phyloP scores from a whole-genome alignment of 2,888 invertebrate species.

The Himalopsyche japonica region DNA sequence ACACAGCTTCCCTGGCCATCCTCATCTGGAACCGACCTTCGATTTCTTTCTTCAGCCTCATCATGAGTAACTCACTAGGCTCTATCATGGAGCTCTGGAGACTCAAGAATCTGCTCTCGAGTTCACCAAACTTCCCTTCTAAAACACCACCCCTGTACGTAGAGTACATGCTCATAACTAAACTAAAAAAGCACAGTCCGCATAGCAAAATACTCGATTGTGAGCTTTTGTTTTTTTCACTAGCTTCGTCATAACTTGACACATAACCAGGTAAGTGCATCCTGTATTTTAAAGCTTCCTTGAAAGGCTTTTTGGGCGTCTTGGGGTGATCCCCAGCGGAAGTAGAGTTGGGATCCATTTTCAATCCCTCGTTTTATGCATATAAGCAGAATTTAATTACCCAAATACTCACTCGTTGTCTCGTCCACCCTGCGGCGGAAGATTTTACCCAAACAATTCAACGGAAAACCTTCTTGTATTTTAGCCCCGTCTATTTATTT shows the following conservation, averaged over 20 bases:
- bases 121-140: slow-evolving; percentile 55
- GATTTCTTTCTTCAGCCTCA: slow-evolving; percentile 60
- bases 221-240: slow-evolving; percentile 5
- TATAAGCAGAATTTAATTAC: not conserved
- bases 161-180: slow-evolving; percentile 64
- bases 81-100: slow-evolving; percentile 59
- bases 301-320: not conserved
- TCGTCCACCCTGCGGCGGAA: not conserved
- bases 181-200: slow-evolving; percentile 66
- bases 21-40: slow-evolving; percentile 51
- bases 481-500: not conserved
- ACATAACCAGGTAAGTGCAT: slow-evolving; percentile 8
- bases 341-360: slow-evolving; percentile 23
- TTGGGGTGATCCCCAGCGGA: not conserved
- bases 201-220: slow-evolving; percentile 57
- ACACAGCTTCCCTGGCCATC: slow-evolving; percentile 49
- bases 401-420: not conserved
- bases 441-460: not conserved
- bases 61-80: slow-evolving; percentile 59
- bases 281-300: slow-evolving; percentile 17
- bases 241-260: not conserved
- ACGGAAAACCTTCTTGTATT: not conserved
- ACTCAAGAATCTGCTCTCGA: slow-evolving; percentile 62
- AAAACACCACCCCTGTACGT: slow-evolving; percentile 62
- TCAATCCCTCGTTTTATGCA: not conserved